Evolutionary conservation across 2,113 vertebrate genomes (phyloP), one percentile per base, ranked within the genome.

Genomic region (Rhinoderma darwinii): DNA sequence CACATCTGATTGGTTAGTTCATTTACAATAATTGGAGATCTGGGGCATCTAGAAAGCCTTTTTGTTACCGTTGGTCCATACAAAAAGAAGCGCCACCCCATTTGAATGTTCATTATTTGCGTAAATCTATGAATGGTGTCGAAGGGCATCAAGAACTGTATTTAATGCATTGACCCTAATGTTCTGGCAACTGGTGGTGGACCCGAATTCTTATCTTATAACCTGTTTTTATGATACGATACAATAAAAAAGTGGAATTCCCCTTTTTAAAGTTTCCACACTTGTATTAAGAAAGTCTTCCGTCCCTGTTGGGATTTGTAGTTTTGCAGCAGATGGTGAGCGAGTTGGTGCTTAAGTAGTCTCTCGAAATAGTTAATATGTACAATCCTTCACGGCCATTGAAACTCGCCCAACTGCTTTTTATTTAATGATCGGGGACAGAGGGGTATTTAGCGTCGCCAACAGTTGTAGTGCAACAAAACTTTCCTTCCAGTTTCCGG

Each of bases 401-500:
- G 51, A 79, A 35, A 56, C 76, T 79, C 30, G 1, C 50, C 77
- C 77, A 80, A 80, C 77, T 80, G 51, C 77, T 80, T 79, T 79
- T 51, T 56, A 61, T 81, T 81, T 81, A 61, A 61, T 61, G 54
- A 81, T 41, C 8, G 50, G 22, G 15, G 1, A 41, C 15, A 17
- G 20, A n/a, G 30, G 25, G 79, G 4, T 27, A 25, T 27, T 12
- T 11, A 43, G n/a, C 43, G 10, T 61, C 37, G 2, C 17, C 20
- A 63, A 81, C 78, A 8, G 11, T 41, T 61, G 54, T 43, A 61
- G 35, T 41, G 32, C 20, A n/a, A 41, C 50, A 39, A 39, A 80
- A 80, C 77, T 37, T 59, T 59, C 77, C 12, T 37, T 80, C 50
- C 39, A 37, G 76, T 54, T 80, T 80, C 51, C 11, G 77, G 22